Evolutionary conservation across 2,797 vertebrate species (phyloP), one percentile per base, ranked within the genome.

Genomic region (Tapera naevia): DNA sequence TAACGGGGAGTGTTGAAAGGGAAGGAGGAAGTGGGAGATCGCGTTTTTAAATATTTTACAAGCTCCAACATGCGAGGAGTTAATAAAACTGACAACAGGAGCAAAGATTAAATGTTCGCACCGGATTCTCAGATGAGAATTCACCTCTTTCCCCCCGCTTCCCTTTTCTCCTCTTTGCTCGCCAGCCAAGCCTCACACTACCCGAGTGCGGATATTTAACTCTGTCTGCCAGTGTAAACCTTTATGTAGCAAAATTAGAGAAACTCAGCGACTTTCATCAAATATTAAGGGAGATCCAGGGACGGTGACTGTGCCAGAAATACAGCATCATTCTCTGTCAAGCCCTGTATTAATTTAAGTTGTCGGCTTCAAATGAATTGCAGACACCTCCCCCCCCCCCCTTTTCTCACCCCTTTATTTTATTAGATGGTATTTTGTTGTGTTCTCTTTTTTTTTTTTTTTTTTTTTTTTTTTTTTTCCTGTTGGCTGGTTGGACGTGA

Each of bases 191-290:
- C 80, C 97, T 96, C 94, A 78, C 93, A 62, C 65, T 76, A 73
- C 87, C 93, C 79, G 82, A 96, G 89, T 82, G 73, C 41, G 93
- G 96, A 87, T 80, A 91, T 97, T 98, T 97, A 97, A 97, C 97
- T 97, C 95, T 95, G 94, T 64, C 97, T 97, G 97, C 93, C 94
- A 97, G 96, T 96, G 97, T 98, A 98, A 99, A 98, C 98, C 98
- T 98, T 97, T 97, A 97, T 96, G 96, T 96, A 98, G 97, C 94
- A 97, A 97, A 98, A 98, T 98, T 97, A 98, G 93, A 97, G 93
- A 56, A 96, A 90, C 91, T 93, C 92, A 75, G 54, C 65, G 91
- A 96, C 96, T 97, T 97, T 94, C 98, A 97, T 98, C 97, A 98
- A 98, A 98, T 98, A 98, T 98, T 97, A 96, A 95, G 95, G 94